Conservation (phyloP, 2,888 invertebrate species). For the Machimus atricapillus region DNA sequence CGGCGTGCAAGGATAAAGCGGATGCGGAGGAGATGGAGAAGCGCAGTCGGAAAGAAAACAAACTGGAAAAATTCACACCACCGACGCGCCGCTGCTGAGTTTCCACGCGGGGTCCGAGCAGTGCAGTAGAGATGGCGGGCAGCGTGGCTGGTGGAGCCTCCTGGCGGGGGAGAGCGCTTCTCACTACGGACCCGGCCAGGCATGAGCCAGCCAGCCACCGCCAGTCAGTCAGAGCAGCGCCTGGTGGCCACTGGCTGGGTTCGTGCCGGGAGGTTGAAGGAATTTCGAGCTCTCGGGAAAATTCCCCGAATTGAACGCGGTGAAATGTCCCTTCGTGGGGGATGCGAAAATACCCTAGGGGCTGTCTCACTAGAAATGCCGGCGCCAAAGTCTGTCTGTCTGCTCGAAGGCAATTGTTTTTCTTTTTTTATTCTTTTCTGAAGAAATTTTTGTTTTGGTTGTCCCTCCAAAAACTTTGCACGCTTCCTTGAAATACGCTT, state of each 20-base stretch:
- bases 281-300: background rate
- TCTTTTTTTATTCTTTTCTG: background rate
- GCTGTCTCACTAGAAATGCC: background rate
- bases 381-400: background rate
- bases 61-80: slow-evolving; percentile 25
- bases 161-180: background rate
- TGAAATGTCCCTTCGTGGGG: background rate
- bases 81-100: background rate
- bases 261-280: background rate
- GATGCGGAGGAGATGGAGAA: background rate
- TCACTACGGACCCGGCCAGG: background rate
- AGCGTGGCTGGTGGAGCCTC: background rate
- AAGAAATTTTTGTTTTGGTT: background rate
- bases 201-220: background rate
- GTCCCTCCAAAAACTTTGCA: background rate
- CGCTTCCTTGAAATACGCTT: background rate
- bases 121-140: background rate
- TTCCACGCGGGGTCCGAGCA: background rate
- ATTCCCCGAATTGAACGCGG: background rate
- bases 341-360: background rate
- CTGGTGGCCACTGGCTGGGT: background rate
- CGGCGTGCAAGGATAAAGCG: background rate
- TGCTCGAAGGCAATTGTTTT: background rate
- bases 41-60: slow-evolving; percentile 6
- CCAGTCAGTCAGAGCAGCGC: background rate